Evolutionary conservation across 2,888 invertebrate genomes (phyloP), one percentile per base, ranked within the genome.

Genomic region (Yponomeuta evonymella): DNA sequence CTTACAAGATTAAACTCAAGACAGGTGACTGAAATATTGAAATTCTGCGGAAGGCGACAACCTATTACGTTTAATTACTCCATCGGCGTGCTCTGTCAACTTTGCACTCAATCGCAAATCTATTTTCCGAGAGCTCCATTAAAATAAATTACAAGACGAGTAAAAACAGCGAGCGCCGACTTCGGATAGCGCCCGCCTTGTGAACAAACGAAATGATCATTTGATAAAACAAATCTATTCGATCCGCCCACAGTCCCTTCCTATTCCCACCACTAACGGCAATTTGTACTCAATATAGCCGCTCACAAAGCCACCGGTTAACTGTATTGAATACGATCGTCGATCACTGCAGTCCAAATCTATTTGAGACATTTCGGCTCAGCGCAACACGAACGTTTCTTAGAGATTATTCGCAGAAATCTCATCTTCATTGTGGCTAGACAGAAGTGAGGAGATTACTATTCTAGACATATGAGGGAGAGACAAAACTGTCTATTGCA

Each of bases 61-160:
- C 68, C 68, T 68, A 68, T 68, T 68, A 68, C 68, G 68, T 48
- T 51, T 68, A 51, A 68, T 68, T 68, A 68, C 68, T 68, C 51
- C 51, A 51, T 68, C 51, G 68, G 23, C 51, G 15, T 48, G 68
- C 68, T 68, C 30, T 29, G 68, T 68, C 68, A 68, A 68, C 12
- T 68, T 68, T 30, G 68, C 51, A 68, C 68, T 68, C 51, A 48
- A 51, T 51, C 30, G 2, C 12, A 68, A 68, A 68, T 68, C 68
- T 68, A 51, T 68, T 48, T 68, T 68, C 29, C 30, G 12, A 36
- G 67, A 23, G 29, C n/a, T 48, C 68, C 68, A 68, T 68, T 68
- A 68, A 68, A 68, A 68, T 68, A 51, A 30, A 68, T 68, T 68
- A 68, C 51, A 51, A 68, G 51, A 15, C 29, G 48, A 58, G 29